Evolutionary conservation across 1,140 invertebrate genomes (phyloP), one percentile per base, ranked within the genome.

Genomic region (Drosophila saltans): DNA sequence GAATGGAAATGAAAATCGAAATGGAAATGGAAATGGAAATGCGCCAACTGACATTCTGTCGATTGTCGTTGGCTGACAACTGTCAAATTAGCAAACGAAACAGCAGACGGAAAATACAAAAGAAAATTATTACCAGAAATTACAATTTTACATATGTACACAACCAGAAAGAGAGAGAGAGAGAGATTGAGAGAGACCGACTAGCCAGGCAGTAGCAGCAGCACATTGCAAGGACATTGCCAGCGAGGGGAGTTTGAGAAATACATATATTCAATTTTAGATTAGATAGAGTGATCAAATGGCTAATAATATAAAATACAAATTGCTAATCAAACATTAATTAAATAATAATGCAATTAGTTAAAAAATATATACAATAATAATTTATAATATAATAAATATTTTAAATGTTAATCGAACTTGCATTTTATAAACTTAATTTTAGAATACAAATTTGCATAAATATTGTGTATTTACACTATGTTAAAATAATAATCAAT

Each of bases 81-180:
- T 88, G 84, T 88, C 84, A 84, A 88, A 88, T 88, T 88, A 88
- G 80, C 84, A 78, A 84, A 80, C 69, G 78, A 78, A 67, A 67
- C 62, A 68, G 62, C 52, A 70, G 72, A 33, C 30, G 30, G 58
- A 64, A 72, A 73, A 82, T 65, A 86, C 83, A 86, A 85, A 83
- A 70, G 72, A 56, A 82, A 82, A 86, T 86, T 88, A 86, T 72
- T 76, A 72, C 82, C 72, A 77, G 74, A 78, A 76, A 83, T 82
- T 83, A 76, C 63, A 72, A 65, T 80, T 86, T 77, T 77, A 81
- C 69, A 88, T 88, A 88, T 72, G 65, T 30, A 63, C 21, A 30
- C 16, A 56, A 28, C 21, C 21, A 52, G 3, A 10, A 21, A 52
- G 24, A 48, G 16, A 36, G 30, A 30, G 28, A 52, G 28, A 30